Percentiles rank a stretch among this genome's conserved stretches.
Conservation (phyloP, 2,113 vertebrate genomes). For the Amphiprion percula region DNA sequence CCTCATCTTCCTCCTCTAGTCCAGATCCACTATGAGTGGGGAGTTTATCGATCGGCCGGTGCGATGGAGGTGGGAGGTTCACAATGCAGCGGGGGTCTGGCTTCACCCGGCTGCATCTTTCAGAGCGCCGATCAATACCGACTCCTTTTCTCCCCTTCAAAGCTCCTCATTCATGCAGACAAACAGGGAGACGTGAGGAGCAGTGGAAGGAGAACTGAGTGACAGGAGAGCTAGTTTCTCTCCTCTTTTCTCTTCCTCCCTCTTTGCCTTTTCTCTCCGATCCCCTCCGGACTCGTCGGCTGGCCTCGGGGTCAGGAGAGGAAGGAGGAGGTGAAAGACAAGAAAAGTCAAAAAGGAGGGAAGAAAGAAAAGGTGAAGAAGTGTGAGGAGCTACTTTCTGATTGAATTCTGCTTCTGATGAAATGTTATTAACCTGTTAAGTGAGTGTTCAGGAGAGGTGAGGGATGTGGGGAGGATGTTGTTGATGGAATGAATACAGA, state of each 20-base stretch:
- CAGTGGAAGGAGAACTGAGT: constrained; percentile 42
- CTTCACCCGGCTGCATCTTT: constrained; percentile 77
- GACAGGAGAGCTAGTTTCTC: constrained; percentile 50
- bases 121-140: constrained; percentile 78
- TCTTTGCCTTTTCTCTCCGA: constrained; percentile 29
- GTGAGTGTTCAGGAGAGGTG: not conserved
- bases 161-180: constrained; percentile 78
- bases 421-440: not conserved
- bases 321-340: constrained; percentile 6
- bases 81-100: constrained; percentile 72
- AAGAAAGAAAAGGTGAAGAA: not conserved
- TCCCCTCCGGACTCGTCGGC: constrained; percentile 36
- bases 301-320: constrained; percentile 43
- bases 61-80: constrained; percentile 74
- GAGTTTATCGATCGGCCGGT: constrained; percentile 74
- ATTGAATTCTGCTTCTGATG: not conserved
- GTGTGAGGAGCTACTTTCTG: not conserved
- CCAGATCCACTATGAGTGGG: constrained; percentile 34
- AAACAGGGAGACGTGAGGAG: constrained; percentile 63
- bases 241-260: not conserved
- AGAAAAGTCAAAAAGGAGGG: not conserved
- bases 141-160: constrained; percentile 81
- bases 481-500: not conserved
- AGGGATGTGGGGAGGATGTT: not conserved
- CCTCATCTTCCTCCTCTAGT: constrained; percentile 36